These are phyloP conservation scores for Peromyscus leucopus DNA, from an alignment of 2,113 vertebrate species.

Conservation along the genomic window DNA sequence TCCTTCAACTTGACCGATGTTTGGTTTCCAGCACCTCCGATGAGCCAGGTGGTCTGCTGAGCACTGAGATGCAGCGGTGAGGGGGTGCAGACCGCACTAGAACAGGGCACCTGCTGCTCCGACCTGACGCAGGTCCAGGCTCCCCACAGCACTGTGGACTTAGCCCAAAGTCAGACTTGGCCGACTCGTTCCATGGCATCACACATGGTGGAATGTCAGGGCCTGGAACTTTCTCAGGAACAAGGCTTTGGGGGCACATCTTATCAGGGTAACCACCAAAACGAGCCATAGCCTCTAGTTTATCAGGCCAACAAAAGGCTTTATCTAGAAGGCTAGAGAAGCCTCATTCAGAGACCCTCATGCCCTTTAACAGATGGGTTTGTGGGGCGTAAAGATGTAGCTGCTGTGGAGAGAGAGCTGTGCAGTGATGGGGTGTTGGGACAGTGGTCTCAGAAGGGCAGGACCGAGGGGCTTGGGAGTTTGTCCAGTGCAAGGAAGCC, in stretches of 20 bases:
- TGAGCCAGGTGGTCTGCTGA: not conserved
- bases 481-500: not conserved
- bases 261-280: not conserved
- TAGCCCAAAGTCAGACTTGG: not conserved
- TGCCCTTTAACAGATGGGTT: not conserved
- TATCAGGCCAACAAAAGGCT: not conserved
- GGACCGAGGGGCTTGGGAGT: not conserved
- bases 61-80: not conserved
- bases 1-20: conserved; percentile 9
- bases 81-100: not conserved
- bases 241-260: conserved; percentile 34
- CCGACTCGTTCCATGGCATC: not conserved
- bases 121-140: not conserved
- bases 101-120: not conserved
- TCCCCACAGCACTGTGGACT: not conserved
- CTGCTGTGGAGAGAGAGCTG: not conserved
- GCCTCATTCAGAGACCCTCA: not conserved
- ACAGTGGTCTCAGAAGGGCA: not conserved
- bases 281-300: not conserved
- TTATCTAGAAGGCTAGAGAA: conserved; percentile 34
- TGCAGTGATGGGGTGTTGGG: not conserved
- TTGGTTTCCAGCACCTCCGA: not conserved
- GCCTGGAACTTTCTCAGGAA: not conserved
- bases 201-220: not conserved
- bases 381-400: not conserved